Conservation (phyloP, 2,888 invertebrate species). For the Lapara coniferarum region DNA sequence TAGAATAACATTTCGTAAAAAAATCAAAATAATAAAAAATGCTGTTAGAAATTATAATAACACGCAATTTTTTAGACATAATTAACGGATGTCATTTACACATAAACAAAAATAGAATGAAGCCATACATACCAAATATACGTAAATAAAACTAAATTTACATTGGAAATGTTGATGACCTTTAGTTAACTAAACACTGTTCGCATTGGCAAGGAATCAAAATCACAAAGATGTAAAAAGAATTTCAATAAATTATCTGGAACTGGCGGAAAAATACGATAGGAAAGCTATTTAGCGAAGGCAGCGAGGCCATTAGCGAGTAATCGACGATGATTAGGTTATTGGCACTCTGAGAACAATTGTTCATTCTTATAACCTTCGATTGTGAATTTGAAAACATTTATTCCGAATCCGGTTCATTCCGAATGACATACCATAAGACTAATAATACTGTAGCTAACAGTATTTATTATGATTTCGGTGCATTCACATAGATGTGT, state of each 20-base stretch:
- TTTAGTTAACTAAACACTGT: slow-evolving; percentile 7
- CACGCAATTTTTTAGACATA: too few species aligned
- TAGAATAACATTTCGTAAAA: too few species aligned
- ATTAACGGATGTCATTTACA: background rate
- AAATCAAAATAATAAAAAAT: background rate
- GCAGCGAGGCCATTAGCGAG: slow-evolving; percentile 44
- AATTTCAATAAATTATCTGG: slow-evolving; percentile 17
- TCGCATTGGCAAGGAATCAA: slow-evolving; percentile 27
- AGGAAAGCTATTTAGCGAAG: slow-evolving; percentile 29
- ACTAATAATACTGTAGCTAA: background rate
- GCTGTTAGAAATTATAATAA: background rate
- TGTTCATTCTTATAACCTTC: slow-evolving; percentile 20
- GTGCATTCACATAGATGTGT: too few species aligned
- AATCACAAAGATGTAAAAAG: slow-evolving; percentile 15
- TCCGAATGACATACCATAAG: background rate
- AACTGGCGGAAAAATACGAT: slow-evolving; percentile 17
- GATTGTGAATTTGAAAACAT: slow-evolving; percentile 6
- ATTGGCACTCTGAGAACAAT: slow-evolving; percentile 40
- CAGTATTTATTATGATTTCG: background rate
- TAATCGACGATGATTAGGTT: slow-evolving; percentile 46
- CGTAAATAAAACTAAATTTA: background rate
- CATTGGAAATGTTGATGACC: slow-evolving; percentile 26
- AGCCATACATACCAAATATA: background rate
- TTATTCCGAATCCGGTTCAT: slow-evolving; percentile 10
- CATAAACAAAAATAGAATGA: background rate